Evolutionary conservation across 2,113 vertebrate species (phyloP), one percentile per base, ranked within the genome.

Genomic region (Axis porcinus): DNA sequence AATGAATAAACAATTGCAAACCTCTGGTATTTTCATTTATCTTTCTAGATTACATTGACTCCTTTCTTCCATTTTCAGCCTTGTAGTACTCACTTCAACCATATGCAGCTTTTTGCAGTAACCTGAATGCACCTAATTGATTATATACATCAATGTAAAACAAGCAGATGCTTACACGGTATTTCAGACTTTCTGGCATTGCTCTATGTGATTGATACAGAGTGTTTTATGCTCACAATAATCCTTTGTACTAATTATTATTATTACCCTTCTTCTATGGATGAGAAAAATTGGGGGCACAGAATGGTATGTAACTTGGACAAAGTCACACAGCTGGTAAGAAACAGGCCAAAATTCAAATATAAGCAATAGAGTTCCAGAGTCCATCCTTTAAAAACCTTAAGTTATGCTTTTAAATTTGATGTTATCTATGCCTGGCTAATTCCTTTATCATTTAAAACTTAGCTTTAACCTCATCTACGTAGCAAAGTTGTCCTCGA

Each of bases 51-150:
- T 14, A n/a, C 4, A 55, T 13, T 40, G 36, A 83, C 27, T 70
- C n/a, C 28, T 33, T 10, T 5, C 36, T 33, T 50, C 12, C 10
- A 27, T 52, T 52, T 84, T 14, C 17, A 76, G 40, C 14, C 5
- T 86, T 60, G 2, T 11, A 8, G 1, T 5, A 16, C 2, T 45
- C 30, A 23, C 11, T 57, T 47, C 47, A 30, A 25, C 9, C 28
- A 67, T 1, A 23, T 9, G 7, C 17, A 95, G 62, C 92, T 79
- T 97, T 96, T 97, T 91, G 45, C 86, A 95, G 93, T 89, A 97
- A 98, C 40, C 81, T 87, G 90, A 52, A 93, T 83, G 23, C 5
- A 25, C 10, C 30, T 30, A 19, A 28, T 30, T 54, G 84, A 58
- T 54, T 27, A 8, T 13, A 47, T 28, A 43, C n/a, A 16, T 55